These are phyloP conservation scores for Aurelia coerulea DNA, from an alignment of 30 jellyfish, hydroid and myxozoan genomes.

Conservation along the genomic window DNA sequence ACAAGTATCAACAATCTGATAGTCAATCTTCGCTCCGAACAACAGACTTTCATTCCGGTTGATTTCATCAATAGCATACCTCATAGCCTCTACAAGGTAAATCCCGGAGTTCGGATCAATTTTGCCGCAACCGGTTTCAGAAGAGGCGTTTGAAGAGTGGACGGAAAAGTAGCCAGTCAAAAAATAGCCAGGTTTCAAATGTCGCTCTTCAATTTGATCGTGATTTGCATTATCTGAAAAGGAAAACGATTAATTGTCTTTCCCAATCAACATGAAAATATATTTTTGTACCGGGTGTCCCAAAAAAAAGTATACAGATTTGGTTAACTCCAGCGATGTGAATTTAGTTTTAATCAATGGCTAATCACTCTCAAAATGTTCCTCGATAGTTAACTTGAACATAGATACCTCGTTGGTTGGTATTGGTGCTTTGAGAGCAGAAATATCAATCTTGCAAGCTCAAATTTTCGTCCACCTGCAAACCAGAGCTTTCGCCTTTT, in stretches of 20 bases:
- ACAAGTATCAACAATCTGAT: conserved; percentile 51
- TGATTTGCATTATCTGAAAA: neutral
- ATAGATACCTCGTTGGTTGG: too few relatives aligned
- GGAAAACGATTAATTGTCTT: neutral
- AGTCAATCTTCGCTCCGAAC: conserved; percentile 42
- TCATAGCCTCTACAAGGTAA: conserved; percentile 30
- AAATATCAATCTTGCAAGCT: too few relatives aligned
- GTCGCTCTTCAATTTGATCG: neutral
- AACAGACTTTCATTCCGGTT: neutral
- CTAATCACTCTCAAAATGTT: too few relatives aligned
- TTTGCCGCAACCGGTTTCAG: conserved; percentile 31
- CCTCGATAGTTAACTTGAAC: too few relatives aligned
- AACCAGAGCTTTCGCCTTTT: too few relatives aligned
- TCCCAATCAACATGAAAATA: too few relatives aligned
- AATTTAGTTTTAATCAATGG: too few relatives aligned
- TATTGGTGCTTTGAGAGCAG: too few relatives aligned
- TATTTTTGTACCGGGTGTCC: too few relatives aligned
- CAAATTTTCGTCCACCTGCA: too few relatives aligned
- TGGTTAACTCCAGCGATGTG: too few relatives aligned
- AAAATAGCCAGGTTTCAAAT: neutral
- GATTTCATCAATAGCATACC: neutral
- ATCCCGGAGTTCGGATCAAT: conserved; percentile 20
- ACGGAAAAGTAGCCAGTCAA: conserved; percentile 48
- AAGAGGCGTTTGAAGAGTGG: conserved; percentile 19
- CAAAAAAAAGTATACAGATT: too few relatives aligned